These are phyloP conservation scores for Mastigias papua DNA, from an alignment of 30 jellyfish, hydroid and myxozoan genomes.

Conservation along the genomic window DNA sequence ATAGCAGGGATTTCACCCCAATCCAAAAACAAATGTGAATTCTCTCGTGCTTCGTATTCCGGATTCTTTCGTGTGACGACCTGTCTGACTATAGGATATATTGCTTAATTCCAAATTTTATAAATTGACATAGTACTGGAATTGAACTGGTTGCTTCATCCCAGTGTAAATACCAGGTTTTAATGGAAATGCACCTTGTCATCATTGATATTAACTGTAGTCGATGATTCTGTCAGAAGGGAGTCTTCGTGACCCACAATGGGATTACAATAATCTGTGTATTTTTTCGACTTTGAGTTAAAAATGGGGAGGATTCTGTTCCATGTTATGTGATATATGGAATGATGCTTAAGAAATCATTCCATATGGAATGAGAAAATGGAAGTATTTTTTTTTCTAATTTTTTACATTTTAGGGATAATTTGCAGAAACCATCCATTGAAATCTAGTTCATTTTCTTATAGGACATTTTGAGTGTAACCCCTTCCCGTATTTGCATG, in stretches of 20 bases:
- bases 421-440: too few species aligned
- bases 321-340: background rate
- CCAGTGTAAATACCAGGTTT: background rate
- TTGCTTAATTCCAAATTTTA: background rate
- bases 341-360: too few species aligned
- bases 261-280: constrained; percentile 8
- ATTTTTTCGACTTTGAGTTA: background rate
- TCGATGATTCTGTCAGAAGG: background rate
- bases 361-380: too few species aligned
- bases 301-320: background rate
- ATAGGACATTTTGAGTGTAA: too few species aligned
- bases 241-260: background rate
- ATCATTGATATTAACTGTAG: background rate
- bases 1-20: too few species aligned
- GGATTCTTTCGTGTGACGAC: background rate
- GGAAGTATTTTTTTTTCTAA: too few species aligned
- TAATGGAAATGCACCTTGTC: constrained; percentile 9
- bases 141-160: background rate
- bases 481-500: too few species aligned
- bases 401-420: too few species aligned
- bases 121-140: background rate
- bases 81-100: background rate
- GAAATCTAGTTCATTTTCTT: too few species aligned
- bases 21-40: too few species aligned
- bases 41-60: too few species aligned